phyloP scores from a whole-genome alignment of 2,888 invertebrate genomes.

The Calliphora vomitoria region DNA sequence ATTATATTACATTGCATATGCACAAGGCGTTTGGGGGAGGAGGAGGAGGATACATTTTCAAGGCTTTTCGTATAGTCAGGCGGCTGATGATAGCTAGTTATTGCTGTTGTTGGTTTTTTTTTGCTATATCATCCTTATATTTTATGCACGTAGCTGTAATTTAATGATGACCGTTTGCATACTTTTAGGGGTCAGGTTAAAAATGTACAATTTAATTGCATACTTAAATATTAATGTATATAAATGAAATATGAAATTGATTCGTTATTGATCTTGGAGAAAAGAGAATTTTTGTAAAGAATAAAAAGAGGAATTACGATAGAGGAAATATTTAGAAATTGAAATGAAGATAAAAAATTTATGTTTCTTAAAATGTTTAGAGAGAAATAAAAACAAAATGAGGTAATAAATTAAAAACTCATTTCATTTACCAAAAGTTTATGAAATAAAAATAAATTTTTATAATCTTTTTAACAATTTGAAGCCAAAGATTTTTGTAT shows the following conservation, averaged over 20 bases:
- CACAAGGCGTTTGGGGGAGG: background rate
- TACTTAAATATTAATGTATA: constrained; percentile 50
- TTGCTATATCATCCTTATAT: background rate
- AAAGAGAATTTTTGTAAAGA: background rate
- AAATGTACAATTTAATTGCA: constrained; percentile 65
- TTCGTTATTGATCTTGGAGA: constrained; percentile 47
- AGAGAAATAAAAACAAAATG: too few species aligned
- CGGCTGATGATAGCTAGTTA: background rate
- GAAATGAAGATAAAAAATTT: background rate
- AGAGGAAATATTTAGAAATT: background rate
- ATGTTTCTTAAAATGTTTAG: too few species aligned
- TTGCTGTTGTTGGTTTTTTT: constrained; percentile 17
- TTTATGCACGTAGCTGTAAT: constrained; percentile 35
- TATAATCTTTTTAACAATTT: too few species aligned
- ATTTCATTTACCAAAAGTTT: too few species aligned
- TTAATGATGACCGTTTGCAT: constrained; percentile 60
- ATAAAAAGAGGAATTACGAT: background rate
- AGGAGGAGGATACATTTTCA: background rate
- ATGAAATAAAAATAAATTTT: too few species aligned
- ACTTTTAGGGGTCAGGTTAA: constrained; percentile 59
- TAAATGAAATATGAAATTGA: constrained; percentile 11
- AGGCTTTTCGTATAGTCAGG: background rate
- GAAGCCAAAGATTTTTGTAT: too few species aligned
- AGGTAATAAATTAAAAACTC: too few species aligned
- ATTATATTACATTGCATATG: constrained; percentile 63